phyloP scores from a whole-genome alignment of 2,113 vertebrate species.

The Sylvilagus bachmani region DNA sequence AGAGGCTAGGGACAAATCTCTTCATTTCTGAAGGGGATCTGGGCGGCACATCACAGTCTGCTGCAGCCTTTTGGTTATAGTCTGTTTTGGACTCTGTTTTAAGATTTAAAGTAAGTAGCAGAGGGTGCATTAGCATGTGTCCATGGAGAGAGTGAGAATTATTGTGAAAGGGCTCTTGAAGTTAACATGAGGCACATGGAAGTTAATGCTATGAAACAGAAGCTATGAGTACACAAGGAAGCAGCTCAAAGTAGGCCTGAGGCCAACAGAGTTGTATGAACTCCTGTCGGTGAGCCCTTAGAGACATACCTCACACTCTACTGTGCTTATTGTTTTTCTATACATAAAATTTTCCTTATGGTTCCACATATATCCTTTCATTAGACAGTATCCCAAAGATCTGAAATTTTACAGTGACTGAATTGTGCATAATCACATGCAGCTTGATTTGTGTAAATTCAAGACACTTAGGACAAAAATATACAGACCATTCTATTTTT shows the following conservation, averaged over 20 bases:
- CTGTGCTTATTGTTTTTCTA: neutral
- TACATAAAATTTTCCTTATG: neutral
- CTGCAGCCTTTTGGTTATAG: neutral
- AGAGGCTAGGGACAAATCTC: neutral
- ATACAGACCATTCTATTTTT: neutral
- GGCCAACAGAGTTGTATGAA: neutral
- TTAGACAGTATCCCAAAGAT: neutral
- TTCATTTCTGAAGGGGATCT: neutral
- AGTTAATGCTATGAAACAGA: neutral
- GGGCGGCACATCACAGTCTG: no score
- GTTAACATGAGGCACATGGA: neutral
- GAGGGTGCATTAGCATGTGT: neutral
- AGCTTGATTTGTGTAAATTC: neutral
- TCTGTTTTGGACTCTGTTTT: neutral
- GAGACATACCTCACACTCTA: neutral
- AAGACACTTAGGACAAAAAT: neutral
- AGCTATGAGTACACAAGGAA: neutral
- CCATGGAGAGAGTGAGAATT: neutral
- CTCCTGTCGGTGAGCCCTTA: neutral
- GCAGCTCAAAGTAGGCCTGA: neutral
- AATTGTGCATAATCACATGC: neutral
- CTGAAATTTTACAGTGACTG: neutral
- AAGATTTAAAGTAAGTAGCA: neutral
- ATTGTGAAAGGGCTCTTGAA: neutral
- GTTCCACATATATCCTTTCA: neutral